Evolutionary conservation across 35 echinoderm and acorn worm genomes (phyloP).

Genomic region (Patiria miniata): DNA sequence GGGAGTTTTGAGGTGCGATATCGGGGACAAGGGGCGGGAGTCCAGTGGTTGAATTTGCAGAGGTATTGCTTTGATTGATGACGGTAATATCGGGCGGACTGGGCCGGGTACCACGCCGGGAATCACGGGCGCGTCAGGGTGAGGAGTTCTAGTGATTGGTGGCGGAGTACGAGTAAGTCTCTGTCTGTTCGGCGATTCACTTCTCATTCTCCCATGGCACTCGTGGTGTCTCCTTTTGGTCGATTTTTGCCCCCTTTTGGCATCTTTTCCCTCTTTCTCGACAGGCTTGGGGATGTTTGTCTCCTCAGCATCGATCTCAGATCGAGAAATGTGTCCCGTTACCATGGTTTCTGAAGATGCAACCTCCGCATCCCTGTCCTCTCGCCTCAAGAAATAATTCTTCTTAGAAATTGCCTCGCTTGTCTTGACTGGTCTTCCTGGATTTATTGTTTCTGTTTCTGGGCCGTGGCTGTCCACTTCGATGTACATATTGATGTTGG

Average conservation of each 20-base stretch:
- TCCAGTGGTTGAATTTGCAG: neutral
- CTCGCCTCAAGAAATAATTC: neutral
- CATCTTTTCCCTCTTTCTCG: no score
- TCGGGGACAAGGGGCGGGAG: neutral
- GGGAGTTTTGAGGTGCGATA: neutral
- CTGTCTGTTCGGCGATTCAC: neutral
- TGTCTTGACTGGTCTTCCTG: neutral
- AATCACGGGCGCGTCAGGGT: conserved; percentile 17
- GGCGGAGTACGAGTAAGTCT: neutral
- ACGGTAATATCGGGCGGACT: neutral
- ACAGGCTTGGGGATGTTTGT: no score
- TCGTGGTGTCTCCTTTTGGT: no score
- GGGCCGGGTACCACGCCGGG: conserved; percentile 4
- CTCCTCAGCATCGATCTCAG: no score
- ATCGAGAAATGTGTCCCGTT: neutral
- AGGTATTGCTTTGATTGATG: conserved; percentile 8
- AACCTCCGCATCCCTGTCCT: neutral
- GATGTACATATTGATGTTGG: neutral
- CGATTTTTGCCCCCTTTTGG: no score
- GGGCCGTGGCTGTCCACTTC: neutral
- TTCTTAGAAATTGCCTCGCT: conserved; percentile 10
- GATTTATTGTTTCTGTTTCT: neutral
- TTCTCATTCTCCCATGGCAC: neutral
- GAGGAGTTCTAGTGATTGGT: conserved; percentile 39
- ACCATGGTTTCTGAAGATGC: neutral